phyloP scores from a whole-genome alignment of 2,113 vertebrate species.

The Monarcha castaneiventris region DNA sequence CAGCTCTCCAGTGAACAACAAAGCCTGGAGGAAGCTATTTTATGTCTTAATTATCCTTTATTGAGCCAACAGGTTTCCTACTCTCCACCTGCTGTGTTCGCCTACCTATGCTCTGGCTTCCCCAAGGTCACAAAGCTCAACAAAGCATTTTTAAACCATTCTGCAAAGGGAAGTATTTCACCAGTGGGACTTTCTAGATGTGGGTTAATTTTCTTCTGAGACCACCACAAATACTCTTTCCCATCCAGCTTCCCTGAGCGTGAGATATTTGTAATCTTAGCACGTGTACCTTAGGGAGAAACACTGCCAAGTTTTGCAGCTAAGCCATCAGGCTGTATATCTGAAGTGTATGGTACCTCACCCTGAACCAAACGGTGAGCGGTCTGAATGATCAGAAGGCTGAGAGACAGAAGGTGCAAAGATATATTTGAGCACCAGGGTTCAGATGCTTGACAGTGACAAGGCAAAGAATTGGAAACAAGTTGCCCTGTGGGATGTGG shows the following conservation, averaged over 20 bases:
- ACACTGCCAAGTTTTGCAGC: not conserved
- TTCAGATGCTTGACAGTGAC: not conserved
- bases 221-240: not conserved
- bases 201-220: not conserved
- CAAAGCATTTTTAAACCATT: not conserved
- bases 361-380: not conserved
- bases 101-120: not conserved
- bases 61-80: not conserved
- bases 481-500: slow-evolving; percentile 1
- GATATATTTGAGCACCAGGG: not conserved
- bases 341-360: not conserved
- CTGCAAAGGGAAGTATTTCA: not conserved
- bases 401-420: slow-evolving; percentile 34
- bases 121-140: not conserved
- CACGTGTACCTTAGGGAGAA: not conserved
- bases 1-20: not conserved
- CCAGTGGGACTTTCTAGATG: not conserved
- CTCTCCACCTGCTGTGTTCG: not conserved
- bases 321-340: not conserved
- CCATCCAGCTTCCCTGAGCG: not conserved
- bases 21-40: not conserved
- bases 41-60: not conserved
- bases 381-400: not conserved
- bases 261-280: not conserved
- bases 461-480: not conserved